Evolutionary conservation across 2,797 vertebrate genomes (phyloP), one percentile per base, ranked within the genome.

Genomic region (Melanotaenia parkinsoni): DNA sequence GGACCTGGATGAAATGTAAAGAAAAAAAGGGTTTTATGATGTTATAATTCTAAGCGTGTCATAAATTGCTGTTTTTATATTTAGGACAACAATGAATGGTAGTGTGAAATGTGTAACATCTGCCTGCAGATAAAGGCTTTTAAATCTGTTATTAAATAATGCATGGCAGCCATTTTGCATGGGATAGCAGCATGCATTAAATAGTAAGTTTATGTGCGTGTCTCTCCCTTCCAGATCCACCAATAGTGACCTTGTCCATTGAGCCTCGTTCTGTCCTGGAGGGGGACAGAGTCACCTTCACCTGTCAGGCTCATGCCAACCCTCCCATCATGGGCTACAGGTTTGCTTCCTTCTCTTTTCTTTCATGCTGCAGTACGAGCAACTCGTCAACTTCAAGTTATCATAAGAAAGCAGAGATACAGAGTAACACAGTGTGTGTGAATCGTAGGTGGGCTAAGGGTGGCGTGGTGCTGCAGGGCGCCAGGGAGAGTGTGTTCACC

Each of bases 211-310:
- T 38, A 78, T 35, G 53, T 3, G 57, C 68, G 18, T 72, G 11
- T 61, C 50, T 82, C 62, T 67, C 16, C 56, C n/a, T 51, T 57
- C 14, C 93, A 98, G 97, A 98, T 84, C 95, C 94, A 61, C 97
- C 97, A 0, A 94, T 95, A 0, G 97, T 99, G 86, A 98, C 96
- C 40, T 85, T 99, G 88, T 99, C 97, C 87, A 97, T 97, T 16
- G 96, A 99, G 86, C 97, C 97, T 0, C 97, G 98, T 77, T 98
- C 97, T 0, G 97, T 98, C 65, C 94, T 96, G 85, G 97, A 98
- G 85, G 97, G 97, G 0, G 97, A 98, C 80, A 83, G 95, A 45
- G 97, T 98, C 4, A 90, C 95, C 67, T 99, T 99, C 89, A 98
- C 97, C 58, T 99, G 97, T 87, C 93, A 96, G 87, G 97, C 97